These are phyloP conservation scores for Sporophila hypoxantha DNA, from an alignment of 2,113 vertebrate species.

Conservation along the genomic window DNA sequence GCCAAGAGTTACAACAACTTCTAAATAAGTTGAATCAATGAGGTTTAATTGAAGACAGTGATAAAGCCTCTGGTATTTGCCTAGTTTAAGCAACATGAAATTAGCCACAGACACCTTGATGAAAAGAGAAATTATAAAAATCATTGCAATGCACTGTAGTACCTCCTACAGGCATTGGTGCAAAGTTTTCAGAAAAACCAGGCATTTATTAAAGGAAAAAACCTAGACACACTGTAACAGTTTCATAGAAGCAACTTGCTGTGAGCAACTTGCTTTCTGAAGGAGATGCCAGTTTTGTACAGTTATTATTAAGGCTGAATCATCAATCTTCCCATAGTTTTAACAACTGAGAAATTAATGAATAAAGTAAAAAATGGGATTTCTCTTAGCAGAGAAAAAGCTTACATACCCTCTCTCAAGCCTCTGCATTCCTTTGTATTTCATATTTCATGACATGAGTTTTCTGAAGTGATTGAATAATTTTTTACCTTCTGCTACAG, in stretches of 20 bases:
- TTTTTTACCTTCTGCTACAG: neutral
- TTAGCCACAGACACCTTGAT: neutral
- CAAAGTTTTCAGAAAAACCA: neutral
- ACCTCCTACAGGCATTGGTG: neutral
- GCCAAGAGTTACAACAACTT: neutral
- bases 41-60: neutral
- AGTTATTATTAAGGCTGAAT: neutral
- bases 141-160: neutral
- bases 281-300: neutral
- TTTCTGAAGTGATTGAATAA: neutral
- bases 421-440: neutral
- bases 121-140: neutral
- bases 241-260: neutral
- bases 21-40: neutral
- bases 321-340: neutral
- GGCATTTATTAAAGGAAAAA: neutral
- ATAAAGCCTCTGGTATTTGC: neutral
- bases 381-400: neutral
- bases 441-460: slow-evolving; percentile 4
- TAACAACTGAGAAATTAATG: neutral
- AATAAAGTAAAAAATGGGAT: neutral
- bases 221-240: neutral
- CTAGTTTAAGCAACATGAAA: neutral
- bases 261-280: neutral
- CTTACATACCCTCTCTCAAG: neutral